Evolutionary conservation across 2,888 invertebrate species (phyloP).

Genomic region (Lysandra coridon): DNA sequence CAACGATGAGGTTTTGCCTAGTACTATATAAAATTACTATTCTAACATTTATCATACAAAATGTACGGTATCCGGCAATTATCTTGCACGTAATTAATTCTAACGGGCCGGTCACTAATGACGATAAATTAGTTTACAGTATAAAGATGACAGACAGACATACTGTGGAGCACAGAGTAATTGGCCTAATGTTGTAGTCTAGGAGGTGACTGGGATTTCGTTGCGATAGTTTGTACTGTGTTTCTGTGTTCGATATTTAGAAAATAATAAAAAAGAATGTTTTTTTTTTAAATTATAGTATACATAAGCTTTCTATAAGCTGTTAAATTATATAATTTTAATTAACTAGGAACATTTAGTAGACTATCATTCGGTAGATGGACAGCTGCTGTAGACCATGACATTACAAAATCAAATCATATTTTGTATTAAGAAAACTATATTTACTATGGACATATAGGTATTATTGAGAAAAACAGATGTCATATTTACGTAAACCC

Average conservation of each 20-base stretch:
- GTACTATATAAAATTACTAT: too few relatives aligned
- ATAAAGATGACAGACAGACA: conserved; percentile 16
- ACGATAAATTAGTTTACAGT: conserved; percentile 11
- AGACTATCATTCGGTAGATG: too few relatives aligned
- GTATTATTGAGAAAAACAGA: not conserved
- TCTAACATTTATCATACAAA: not conserved
- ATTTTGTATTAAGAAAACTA: too few relatives aligned
- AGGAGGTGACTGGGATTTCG: not conserved
- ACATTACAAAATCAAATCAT: too few relatives aligned
- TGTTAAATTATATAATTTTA: too few relatives aligned
- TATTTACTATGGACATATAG: too few relatives aligned
- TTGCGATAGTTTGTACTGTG: not conserved
- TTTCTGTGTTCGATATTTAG: not conserved
- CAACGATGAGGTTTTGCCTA: too few relatives aligned
- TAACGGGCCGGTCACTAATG: not conserved
- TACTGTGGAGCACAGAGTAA: not conserved
- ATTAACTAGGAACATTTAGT: too few relatives aligned
- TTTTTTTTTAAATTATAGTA: too few relatives aligned
- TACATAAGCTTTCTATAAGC: too few relatives aligned
- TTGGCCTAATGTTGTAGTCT: conserved; percentile 26
- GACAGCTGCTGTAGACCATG: too few relatives aligned
- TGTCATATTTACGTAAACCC: not conserved
- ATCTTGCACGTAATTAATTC: not conserved
- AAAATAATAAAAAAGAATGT: too few relatives aligned
- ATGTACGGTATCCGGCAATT: not conserved